A percentile compares a stretch with the other conserved stretches of the same genome.
Conservation (phyloP, 2,888 invertebrate genomes). For the Aromia moschata region DNA sequence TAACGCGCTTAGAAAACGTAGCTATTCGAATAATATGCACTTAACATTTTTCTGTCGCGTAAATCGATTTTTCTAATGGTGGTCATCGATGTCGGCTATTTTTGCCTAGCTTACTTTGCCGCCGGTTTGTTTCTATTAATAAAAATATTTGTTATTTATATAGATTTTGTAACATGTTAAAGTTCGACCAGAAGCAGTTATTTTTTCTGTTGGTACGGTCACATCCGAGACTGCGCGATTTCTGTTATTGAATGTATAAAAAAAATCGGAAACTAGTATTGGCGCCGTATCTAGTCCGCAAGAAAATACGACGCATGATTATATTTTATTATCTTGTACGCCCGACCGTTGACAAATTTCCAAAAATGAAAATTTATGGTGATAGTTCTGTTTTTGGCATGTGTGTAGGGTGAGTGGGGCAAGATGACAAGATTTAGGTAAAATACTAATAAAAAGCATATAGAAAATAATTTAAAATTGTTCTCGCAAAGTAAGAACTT, state of each 20-base stretch:
- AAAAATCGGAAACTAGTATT: too few relatives aligned
- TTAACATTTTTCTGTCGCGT: conserved; percentile 3
- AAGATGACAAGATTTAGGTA: neutral
- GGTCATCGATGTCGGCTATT: conserved; percentile 23
- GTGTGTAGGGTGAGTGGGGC: too few relatives aligned
- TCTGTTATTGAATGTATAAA: too few relatives aligned
- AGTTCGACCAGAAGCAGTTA: neutral
- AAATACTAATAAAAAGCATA: too few relatives aligned
- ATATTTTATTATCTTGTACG: too few relatives aligned
- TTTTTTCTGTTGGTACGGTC: neutral
- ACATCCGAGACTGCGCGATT: neutral
- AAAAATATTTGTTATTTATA: conserved; percentile 23
- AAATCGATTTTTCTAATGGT: conserved; percentile 16
- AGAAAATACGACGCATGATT: too few relatives aligned
- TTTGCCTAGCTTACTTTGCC: conserved; percentile 21
- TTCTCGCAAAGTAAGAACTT: too few relatives aligned
- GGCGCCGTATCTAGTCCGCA: too few relatives aligned
- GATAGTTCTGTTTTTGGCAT: neutral
- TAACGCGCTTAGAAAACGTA: conserved; percentile 4
- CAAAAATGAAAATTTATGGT: neutral
- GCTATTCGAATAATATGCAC: conserved; percentile 5
- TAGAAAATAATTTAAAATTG: too few relatives aligned
- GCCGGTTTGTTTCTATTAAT: conserved; percentile 25
- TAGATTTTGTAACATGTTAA: conserved; percentile 16
- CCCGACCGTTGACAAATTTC: neutral